Evolutionary conservation across 2,113 vertebrate species (phyloP).

Genomic region (Neopipo cinnamomea): DNA sequence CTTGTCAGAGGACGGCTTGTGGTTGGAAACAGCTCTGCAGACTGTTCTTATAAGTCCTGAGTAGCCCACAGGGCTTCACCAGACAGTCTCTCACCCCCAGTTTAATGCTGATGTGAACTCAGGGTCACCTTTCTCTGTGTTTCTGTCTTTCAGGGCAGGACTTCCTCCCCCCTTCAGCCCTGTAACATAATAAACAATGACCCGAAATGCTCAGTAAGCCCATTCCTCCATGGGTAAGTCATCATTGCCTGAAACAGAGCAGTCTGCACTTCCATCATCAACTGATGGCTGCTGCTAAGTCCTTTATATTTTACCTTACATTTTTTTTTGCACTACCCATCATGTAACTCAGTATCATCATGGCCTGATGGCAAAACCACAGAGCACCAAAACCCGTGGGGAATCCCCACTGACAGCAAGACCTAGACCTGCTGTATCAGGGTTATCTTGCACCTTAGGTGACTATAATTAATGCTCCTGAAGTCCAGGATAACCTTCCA

Average conservation of each 20-base stretch:
- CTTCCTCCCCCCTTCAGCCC: neutral
- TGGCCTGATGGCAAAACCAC: neutral
- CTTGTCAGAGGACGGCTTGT: neutral
- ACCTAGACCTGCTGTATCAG: neutral
- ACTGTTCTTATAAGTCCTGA: neutral
- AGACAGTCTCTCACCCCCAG: neutral
- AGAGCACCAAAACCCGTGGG: neutral
- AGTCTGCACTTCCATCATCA: neutral
- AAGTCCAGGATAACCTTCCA: neutral
- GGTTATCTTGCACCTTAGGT: neutral
- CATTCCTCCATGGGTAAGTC: neutral
- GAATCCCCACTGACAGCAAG: neutral
- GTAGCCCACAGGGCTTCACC: neutral
- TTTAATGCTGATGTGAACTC: neutral
- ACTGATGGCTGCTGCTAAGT: neutral
- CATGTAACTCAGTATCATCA: neutral
- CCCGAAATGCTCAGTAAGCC: neutral
- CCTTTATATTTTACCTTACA: neutral
- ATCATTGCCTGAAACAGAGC: neutral
- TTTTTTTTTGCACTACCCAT: neutral
- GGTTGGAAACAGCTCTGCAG: neutral
- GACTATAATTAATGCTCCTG: neutral
- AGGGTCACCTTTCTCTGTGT: neutral
- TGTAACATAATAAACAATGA: constrained; percentile 14
- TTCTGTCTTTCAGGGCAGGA: constrained; percentile 7